Evolutionary conservation across 1,140 invertebrate genomes (phyloP).

Genomic region (Portunus trituberculatus): DNA sequence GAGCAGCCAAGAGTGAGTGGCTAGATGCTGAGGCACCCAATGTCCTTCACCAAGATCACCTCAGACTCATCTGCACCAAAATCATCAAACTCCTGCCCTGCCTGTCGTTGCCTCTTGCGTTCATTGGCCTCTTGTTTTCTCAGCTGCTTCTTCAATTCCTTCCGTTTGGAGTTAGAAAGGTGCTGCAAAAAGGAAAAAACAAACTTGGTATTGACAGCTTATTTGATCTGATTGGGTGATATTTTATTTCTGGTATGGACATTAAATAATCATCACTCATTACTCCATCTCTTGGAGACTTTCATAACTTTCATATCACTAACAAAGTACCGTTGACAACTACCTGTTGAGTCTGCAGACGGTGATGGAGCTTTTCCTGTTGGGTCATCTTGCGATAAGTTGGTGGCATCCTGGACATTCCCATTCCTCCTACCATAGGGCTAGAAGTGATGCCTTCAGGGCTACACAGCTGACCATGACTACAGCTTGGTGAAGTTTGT

Average conservation of each 20-base stretch:
- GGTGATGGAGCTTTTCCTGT: constrained; percentile 61
- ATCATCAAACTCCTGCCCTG: constrained; percentile 38
- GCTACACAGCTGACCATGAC: constrained; percentile 43
- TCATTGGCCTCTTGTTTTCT: constrained; percentile 72
- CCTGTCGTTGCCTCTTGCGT: constrained; percentile 59
- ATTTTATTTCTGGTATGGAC: too few relatives aligned
- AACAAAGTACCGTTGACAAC: neutral
- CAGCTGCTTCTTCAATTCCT: constrained; percentile 73
- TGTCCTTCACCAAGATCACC: constrained; percentile 74
- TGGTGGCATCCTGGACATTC: constrained; percentile 15
- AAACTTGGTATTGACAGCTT: neutral
- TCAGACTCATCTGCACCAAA: constrained; percentile 45
- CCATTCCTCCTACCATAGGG: constrained; percentile 41
- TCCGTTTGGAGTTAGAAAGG: constrained; percentile 69
- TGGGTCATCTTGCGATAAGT: constrained; percentile 60
- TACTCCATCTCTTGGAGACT: too few relatives aligned
- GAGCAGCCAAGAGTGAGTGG: neutral
- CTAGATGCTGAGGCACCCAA: constrained; percentile 76
- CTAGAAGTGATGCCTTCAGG: constrained; percentile 57
- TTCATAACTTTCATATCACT: too few relatives aligned
- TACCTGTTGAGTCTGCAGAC: constrained; percentile 57
- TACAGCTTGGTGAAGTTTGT: constrained; percentile 54
- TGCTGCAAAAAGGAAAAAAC: constrained; percentile 45
- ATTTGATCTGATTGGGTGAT: too few relatives aligned
- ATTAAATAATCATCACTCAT: too few relatives aligned